These are phyloP conservation scores for Rhinolophus ferrumequinum DNA, from an alignment of 2,113 vertebrate genomes.

Conservation along the genomic window DNA sequence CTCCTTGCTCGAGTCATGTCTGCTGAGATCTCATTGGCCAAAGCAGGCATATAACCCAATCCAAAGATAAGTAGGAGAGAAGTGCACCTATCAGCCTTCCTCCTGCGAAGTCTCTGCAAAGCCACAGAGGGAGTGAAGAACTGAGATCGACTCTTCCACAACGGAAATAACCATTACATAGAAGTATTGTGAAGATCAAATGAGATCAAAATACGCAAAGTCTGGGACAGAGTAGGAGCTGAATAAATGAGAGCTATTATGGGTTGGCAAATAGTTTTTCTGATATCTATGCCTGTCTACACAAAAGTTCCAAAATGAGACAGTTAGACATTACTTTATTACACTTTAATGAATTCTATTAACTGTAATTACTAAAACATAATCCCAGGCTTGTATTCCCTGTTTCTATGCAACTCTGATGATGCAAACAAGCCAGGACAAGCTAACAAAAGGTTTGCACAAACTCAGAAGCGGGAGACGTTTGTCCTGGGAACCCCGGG, in stretches of 20 bases:
- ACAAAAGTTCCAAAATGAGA: conserved; percentile 32
- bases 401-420: background rate
- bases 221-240: background rate
- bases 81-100: background rate
- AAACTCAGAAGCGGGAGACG: background rate
- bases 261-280: conserved; percentile 40
- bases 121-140: background rate
- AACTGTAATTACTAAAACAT: conserved; percentile 60
- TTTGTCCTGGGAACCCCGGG: background rate
- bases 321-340: conserved; percentile 38
- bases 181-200: background rate
- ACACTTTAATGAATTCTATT: conserved; percentile 52
- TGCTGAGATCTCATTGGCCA: background rate
- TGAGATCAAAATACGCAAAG: conserved; percentile 26
- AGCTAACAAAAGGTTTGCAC: background rate
- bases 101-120: background rate
- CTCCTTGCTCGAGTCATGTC: background rate
- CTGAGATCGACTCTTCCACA: background rate
- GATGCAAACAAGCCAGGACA: background rate
- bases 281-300: background rate
- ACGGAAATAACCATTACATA: background rate
- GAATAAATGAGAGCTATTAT: background rate
- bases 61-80: background rate
- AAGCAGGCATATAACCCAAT: background rate
- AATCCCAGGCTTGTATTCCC: background rate